phyloP scores from a whole-genome alignment of 37 sponge, comb jelly and placozoan genomes.

The Halisarca cf. caerulea region DNA sequence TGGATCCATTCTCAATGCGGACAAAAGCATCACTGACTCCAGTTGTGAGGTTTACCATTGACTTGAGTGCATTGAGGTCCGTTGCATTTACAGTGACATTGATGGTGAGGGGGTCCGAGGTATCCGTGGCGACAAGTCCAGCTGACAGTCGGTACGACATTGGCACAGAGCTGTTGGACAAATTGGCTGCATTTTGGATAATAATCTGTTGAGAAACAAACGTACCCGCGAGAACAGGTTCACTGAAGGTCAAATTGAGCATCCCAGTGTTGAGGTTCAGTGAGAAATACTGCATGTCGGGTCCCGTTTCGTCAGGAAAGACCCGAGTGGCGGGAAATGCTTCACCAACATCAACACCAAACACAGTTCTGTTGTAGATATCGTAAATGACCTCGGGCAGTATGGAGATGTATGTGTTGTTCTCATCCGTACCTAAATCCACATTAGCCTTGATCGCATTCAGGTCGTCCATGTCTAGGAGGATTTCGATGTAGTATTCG shows the following conservation, averaged over 20 bases:
- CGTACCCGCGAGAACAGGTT: conserved; percentile 71
- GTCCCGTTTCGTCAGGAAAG: conserved; percentile 61
- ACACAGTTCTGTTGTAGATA: conserved; percentile 57
- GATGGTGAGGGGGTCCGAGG: conserved; percentile 46
- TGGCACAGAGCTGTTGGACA: background rate
- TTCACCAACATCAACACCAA: background rate
- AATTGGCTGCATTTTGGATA: conserved; percentile 52
- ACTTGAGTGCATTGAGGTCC: conserved; percentile 72
- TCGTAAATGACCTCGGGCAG: conserved; percentile 51
- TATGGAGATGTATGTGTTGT: conserved; percentile 58
- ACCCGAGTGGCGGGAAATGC: conserved; percentile 41
- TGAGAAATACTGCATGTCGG: conserved; percentile 57
- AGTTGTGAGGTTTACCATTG: conserved; percentile 52
- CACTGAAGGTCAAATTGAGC: conserved; percentile 69
- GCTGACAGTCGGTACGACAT: conserved; percentile 25
- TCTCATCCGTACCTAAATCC: conserved; percentile 61
- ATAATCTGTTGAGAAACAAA: conserved; percentile 38
- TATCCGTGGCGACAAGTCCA: conserved; percentile 35
- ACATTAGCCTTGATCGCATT: conserved; percentile 71
- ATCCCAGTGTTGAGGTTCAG: conserved; percentile 67
- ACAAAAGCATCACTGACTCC: conserved; percentile 52
- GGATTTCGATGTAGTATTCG: conserved; percentile 53
- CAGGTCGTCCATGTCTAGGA: conserved; percentile 55
- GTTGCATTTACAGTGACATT: conserved; percentile 21
- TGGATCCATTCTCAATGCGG: conserved; percentile 36